Base-by-base conservation (phyloP, 2,797 vertebrate species). In the Fundulus diaphanus region DNA sequence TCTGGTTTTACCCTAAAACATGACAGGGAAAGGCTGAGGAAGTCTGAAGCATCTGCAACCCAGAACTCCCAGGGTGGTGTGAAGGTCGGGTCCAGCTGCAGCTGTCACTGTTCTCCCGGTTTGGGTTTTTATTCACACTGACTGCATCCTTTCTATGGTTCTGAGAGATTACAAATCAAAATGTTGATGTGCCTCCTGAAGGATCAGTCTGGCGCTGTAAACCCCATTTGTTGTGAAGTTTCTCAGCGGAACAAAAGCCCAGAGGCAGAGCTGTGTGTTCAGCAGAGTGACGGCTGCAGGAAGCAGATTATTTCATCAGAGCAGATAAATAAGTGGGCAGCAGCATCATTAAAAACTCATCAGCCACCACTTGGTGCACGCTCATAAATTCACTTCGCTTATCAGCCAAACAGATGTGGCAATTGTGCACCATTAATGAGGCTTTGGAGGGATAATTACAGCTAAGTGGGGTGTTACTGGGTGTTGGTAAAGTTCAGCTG, bases 341-440 rank as follows among this genome's bases (percentile, higher is more conserved):
- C 69, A 86, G 79, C 85, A 65, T 83, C 85, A 84, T 90, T 89
- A 90, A 86, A 87, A 82, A 67, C 70, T 79, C 85, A 89, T 88
- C 87, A 81, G 68, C 1, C 1, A 27, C 27, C 48, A 46, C 37
- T 22, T n/a, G 52, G 76, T 0, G 18, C 0, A 5, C 5, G 29
- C 37, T n/a, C 66, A 27, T 49, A 44, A 37, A 70, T 49, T 74
- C 27, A 31, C 77, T 78, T 42, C 57, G 72, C 52, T 76, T 74
- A 80, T 81, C 82, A 75, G 73, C 68, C 78, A 70, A 81, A 71
- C 78, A 88, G 76, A 88, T 85, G 87, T 78, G 78, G 68, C 73
- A 48, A 80, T 83, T 87, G 76, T 85, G 22, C 52, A 82, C 67
- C 82, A 80, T 77, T 86, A 84, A 86, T 72, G 80, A 83, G 73